phyloP scores from a whole-genome alignment of 2,888 invertebrate genomes.

The Drosophila multiciliata region DNA sequence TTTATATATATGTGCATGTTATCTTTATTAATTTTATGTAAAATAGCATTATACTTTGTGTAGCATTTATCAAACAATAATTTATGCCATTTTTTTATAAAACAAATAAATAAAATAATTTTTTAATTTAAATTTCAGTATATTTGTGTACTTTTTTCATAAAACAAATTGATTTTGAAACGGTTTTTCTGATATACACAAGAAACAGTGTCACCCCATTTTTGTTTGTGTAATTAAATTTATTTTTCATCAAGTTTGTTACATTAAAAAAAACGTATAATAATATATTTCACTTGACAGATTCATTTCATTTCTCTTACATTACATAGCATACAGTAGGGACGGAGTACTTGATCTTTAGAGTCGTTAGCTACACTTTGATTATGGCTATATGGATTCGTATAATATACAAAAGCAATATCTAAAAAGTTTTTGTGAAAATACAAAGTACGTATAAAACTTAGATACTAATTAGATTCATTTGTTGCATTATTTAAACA shows the following conservation, averaged over 20 bases:
- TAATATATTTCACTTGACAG: slow-evolving; percentile 37
- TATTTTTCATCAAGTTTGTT: slow-evolving; percentile 54
- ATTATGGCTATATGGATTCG: slow-evolving; percentile 52
- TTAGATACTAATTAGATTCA: slow-evolving; percentile 70
- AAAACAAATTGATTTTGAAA: background rate
- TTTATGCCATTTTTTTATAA: slow-evolving; percentile 4
- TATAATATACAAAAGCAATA: slow-evolving; percentile 57
- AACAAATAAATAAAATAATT: background rate
- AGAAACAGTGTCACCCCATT: slow-evolving; percentile 14
- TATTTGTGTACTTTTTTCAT: slow-evolving; percentile 4
- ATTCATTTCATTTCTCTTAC: slow-evolving; percentile 49
- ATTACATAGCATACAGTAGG: slow-evolving; percentile 48
- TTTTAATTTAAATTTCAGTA: background rate
- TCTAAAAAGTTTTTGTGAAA: slow-evolving; percentile 37
- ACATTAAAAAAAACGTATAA: slow-evolving; percentile 52
- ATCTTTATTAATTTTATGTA: background rate
- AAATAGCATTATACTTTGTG: background rate
- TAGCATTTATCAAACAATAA: slow-evolving; percentile 42
- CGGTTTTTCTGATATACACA: background rate
- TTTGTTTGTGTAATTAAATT: slow-evolving; percentile 11
- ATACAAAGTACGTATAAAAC: slow-evolving; percentile 60
- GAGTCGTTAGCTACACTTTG: slow-evolving; percentile 43
- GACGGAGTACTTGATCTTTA: slow-evolving; percentile 57
- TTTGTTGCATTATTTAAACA: slow-evolving; percentile 55
- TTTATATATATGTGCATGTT: slow-evolving; percentile 6